These are phyloP conservation scores for Tympanoctomys barrerae DNA, from an alignment of 2,797 vertebrate species.

Conservation along the genomic window DNA sequence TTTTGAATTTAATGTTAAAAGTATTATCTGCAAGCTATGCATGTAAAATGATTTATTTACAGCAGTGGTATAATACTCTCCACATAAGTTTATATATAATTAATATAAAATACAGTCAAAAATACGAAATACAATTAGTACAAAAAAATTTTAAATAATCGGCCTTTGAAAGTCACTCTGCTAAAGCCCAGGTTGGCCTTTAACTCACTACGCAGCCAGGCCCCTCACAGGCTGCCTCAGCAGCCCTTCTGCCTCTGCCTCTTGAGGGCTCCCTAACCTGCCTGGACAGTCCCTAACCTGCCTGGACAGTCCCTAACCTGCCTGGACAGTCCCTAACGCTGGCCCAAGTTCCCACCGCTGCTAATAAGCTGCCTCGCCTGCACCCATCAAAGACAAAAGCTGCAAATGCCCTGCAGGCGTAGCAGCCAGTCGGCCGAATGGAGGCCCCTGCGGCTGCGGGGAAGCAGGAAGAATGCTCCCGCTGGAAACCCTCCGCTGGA, in stretches of 20 bases:
- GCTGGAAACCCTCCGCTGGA: background rate
- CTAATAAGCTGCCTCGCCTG: background rate
- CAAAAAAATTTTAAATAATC: conserved; percentile 1
- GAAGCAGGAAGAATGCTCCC: background rate
- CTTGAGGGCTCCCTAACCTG: no score
- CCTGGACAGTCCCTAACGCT: background rate
- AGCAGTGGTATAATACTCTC: background rate
- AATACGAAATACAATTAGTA: background rate
- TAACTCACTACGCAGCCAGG: no score
- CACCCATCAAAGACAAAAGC: background rate
- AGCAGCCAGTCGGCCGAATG: background rate
- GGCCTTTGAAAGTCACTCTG: conserved; percentile 49
- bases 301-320: no score
- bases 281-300: background rate
- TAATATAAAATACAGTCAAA: conserved; percentile 7
- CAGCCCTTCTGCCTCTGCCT: no score
- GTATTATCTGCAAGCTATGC: background rate
- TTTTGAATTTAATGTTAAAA: conserved; percentile 18
- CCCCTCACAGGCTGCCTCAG: no score
- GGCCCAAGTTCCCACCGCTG: background rate
- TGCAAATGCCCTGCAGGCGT: background rate
- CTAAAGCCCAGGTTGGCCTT: background rate
- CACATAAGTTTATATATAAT: background rate
- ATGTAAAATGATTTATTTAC: conserved; percentile 28
- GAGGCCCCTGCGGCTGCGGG: background rate